A percentile compares a stretch with the other conserved stretches of the same genome.
Conservation (phyloP, 2,797 vertebrate genomes). For the Heteromormyrus szaboi region DNA sequence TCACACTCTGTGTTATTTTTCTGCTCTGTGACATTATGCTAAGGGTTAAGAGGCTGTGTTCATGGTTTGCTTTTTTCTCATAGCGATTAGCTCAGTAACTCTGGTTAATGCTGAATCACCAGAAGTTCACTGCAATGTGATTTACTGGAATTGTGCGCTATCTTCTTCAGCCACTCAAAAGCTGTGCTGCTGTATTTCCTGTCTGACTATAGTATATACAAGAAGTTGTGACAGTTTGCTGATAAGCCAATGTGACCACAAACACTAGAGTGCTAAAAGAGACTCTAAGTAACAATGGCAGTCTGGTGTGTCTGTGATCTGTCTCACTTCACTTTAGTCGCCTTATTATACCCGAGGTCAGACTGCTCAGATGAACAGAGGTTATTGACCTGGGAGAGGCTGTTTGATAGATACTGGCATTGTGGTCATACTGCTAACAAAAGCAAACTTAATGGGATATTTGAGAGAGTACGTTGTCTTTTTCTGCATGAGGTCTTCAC, state of each 20-base stretch:
- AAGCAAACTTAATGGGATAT: neutral
- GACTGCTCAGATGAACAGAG: neutral
- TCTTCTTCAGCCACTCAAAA: neutral
- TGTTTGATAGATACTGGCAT: neutral
- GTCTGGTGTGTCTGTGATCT: neutral
- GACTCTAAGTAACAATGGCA: neutral
- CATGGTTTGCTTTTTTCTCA: conserved; percentile 18
- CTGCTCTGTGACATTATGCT: neutral
- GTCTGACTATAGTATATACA: neutral
- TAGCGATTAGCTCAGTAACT: neutral
- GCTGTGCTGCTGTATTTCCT: neutral
- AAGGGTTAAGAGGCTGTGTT: neutral
- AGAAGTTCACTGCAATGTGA: neutral
- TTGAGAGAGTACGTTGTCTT: neutral
- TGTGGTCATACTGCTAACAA: neutral
- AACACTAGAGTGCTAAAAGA: neutral
- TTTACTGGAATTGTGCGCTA: neutral
- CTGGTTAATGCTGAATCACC: neutral
- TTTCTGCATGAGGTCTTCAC: neutral
- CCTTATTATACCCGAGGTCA: neutral
- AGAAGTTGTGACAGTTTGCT: neutral
- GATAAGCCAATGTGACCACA: neutral
- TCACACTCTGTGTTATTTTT: neutral
- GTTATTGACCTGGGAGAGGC: neutral
- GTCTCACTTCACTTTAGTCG: neutral